These are phyloP conservation scores for Eupithecia inturbata DNA, from an alignment of 2,888 invertebrate species.

Conservation along the genomic window DNA sequence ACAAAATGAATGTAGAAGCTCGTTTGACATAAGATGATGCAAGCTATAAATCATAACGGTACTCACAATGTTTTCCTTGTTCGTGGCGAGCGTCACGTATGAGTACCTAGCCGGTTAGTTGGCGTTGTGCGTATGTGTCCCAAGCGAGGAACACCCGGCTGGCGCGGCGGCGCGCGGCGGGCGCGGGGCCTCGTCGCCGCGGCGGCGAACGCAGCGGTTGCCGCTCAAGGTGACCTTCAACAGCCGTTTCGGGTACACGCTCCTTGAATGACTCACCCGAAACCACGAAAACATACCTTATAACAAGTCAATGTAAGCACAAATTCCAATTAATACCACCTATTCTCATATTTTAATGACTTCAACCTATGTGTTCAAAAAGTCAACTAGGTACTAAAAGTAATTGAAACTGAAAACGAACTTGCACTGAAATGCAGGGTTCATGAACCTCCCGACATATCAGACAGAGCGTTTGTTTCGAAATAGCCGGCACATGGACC, in stretches of 20 bases:
- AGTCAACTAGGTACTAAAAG: slow-evolving; percentile 11
- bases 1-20: not conserved
- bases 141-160: slow-evolving; percentile 27
- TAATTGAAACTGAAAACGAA: not conserved
- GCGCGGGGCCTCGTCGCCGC: slow-evolving; percentile 36
- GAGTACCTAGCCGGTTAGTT: slow-evolving; percentile 24
- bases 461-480: not conserved
- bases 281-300: slow-evolving; percentile 55
- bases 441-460: not conserved
- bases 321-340: slow-evolving; percentile 38
- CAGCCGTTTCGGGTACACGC: slow-evolving; percentile 59
- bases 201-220: slow-evolving; percentile 35
- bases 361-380: slow-evolving; percentile 37
- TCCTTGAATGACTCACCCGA: slow-evolving; percentile 63
- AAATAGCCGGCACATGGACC: not conserved
- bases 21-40: not conserved
- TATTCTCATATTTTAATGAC: slow-evolving; percentile 50
- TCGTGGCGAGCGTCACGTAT: slow-evolving; percentile 2
- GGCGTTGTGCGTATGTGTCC: slow-evolving; percentile 41
- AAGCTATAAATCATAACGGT: not conserved
- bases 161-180: slow-evolving; percentile 34
- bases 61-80: not conserved
- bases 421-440: not conserved
- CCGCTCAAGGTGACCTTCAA: slow-evolving; percentile 76
- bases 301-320: slow-evolving; percentile 39